Base-by-base conservation (phyloP, 2,113 vertebrate species). In the Archilochus colubris region DNA sequence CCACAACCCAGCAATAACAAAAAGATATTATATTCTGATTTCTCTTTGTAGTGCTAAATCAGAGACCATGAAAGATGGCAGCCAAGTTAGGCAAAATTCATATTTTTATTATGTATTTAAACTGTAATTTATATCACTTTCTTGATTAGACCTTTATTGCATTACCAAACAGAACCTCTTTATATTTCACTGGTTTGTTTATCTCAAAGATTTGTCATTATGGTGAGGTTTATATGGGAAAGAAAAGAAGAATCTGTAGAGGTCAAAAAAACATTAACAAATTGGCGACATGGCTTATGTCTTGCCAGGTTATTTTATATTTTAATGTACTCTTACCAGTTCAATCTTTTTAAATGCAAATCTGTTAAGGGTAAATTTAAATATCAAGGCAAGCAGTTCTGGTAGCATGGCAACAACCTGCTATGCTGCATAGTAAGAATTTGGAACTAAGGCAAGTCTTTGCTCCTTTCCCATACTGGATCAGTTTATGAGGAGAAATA, bases 301-400 rank as follows among this genome's bases (percentile, higher is more conserved):
- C 67, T 76, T 95, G 53, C 66, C 62, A 67, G 27, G 31, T 93
- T 81, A 89, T 91, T 95, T 94, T 62, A 14, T 93, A 96, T 86
- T 88, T 93, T 69, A 73, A 86, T 58, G 21, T 86, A 93, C 69
- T 79, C 44, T 69, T 81, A 96, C 70, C 82, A 91, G 93, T 95
- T 97, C 91, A 92, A 95, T 93, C 93, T 93, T 93, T 91, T 92
- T 20, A 93, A 95, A 96, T 97, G 90, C 84, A 93, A 94, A 95
- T 95, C 75, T 95, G 72, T 91, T 93, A 93, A 94, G 76, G 68
- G 85, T 92, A 92, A 96, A 96, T 97, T 95, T 94, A 97, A 96
- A 96, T 92, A 94, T 89, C 81, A 59, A n/a, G 40, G 66, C 76
- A 89, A 76, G 72, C 53, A 76, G 68, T 94, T 81, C 94, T 57